Evolutionary conservation across 2,888 invertebrate genomes (phyloP).

Genomic region (Drosophila atripex): DNA sequence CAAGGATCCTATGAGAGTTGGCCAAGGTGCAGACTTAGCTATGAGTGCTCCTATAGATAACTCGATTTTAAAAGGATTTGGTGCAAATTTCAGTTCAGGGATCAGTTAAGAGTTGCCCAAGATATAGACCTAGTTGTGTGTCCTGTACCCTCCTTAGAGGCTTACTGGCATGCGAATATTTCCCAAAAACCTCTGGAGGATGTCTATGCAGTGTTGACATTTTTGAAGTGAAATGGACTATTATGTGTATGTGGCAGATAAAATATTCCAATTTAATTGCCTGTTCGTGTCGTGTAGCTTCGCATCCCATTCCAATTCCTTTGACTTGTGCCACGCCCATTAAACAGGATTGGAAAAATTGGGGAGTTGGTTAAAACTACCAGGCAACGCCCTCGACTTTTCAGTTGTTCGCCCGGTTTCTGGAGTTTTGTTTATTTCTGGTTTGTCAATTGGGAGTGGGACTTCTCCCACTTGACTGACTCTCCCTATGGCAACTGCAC

Average conservation of each 20-base stretch:
- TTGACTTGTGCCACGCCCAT: slow-evolving; percentile 4
- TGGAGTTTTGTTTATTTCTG: slow-evolving; percentile 59
- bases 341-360: slow-evolving; percentile 2
- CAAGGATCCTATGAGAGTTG: too few relatives aligned
- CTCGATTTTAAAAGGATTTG: too few relatives aligned
- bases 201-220: slow-evolving; percentile 1
- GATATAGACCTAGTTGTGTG: too few relatives aligned
- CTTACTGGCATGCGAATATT: slow-evolving; percentile 19
- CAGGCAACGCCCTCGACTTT: slow-evolving; percentile 65
- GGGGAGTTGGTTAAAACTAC: slow-evolving; percentile 24
- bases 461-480: slow-evolving; percentile 20
- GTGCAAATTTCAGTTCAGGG: too few relatives aligned
- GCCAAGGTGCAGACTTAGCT: too few relatives aligned
- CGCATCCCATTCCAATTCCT: background rate
- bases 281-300: slow-evolving; percentile 44
- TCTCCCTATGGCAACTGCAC: slow-evolving; percentile 54
- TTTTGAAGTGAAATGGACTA: slow-evolving; percentile 6
- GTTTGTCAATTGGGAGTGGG: background rate
- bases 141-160: slow-evolving; percentile 1
- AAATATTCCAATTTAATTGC: slow-evolving; percentile 58
- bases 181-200: background rate
- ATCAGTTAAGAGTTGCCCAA: too few relatives aligned
- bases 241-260: slow-evolving; percentile 5
- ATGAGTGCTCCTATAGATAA: too few relatives aligned
- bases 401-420: slow-evolving; percentile 40